These are phyloP conservation scores for Amaurobius ferox DNA, from an alignment of 2,888 invertebrate genomes.

Conservation along the genomic window DNA sequence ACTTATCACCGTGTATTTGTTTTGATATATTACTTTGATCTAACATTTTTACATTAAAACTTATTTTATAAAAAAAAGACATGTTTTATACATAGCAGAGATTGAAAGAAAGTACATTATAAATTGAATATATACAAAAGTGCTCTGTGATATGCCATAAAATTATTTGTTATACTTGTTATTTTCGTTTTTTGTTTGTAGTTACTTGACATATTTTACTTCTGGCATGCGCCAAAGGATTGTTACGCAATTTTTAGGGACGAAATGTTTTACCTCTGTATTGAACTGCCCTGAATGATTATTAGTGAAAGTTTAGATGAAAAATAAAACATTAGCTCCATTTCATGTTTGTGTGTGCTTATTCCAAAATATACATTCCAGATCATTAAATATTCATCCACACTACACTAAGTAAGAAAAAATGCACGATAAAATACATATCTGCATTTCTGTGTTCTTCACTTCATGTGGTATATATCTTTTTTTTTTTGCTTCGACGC, in stretches of 20 bases:
- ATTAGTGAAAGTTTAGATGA: constrained; percentile 53
- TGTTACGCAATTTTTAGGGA: constrained; percentile 64
- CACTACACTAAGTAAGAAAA: too few relatives aligned
- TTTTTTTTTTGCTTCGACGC: too few relatives aligned
- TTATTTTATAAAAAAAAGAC: background rate
- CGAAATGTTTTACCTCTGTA: constrained; percentile 55
- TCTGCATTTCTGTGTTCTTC: too few relatives aligned
- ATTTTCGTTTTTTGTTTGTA: constrained; percentile 62
- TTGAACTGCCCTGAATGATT: constrained; percentile 40
- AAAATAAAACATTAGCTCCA: constrained; percentile 57
- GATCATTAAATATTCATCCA: too few relatives aligned
- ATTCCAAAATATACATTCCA: too few relatives aligned
- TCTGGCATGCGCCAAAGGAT: constrained; percentile 66
- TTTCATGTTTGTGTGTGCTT: background rate
- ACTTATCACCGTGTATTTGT: background rate
- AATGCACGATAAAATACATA: too few relatives aligned
- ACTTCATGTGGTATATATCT: too few relatives aligned
- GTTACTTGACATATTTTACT: constrained; percentile 62
- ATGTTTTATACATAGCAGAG: constrained; percentile 12
- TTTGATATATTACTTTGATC: background rate
- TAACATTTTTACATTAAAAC: background rate
- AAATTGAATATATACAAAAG: constrained; percentile 20
- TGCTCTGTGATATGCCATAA: constrained; percentile 64
- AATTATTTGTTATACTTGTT: constrained; percentile 63
- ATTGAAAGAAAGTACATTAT: background rate